Conservation (phyloP, 2,797 vertebrate species). For the Gobio occitaniae region DNA sequence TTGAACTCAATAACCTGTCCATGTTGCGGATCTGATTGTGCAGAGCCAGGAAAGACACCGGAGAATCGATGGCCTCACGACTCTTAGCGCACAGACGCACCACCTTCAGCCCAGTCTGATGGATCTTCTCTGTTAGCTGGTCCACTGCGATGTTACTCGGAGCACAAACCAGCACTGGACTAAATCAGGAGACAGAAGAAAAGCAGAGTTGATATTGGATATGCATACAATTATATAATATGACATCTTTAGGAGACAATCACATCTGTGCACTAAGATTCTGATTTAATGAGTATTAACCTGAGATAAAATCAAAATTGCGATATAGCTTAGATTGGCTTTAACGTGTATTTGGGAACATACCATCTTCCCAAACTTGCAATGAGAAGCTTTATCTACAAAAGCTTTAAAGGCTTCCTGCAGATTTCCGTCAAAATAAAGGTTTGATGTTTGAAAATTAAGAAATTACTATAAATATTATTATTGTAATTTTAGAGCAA, state of each 20-base stretch:
- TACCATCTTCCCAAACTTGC: not conserved
- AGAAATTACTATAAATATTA: no score
- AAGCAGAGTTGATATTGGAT: not conserved
- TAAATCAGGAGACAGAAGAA: constrained; percentile 61
- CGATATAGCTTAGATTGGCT: not conserved
- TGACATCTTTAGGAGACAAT: not conserved
- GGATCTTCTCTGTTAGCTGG: constrained; percentile 98
- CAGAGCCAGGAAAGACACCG: constrained; percentile 95
- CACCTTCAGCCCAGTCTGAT: constrained; percentile 96
- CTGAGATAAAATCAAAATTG: not conserved
- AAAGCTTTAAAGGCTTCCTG: no score
- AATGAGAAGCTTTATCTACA: not conserved
- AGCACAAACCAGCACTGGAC: constrained; percentile 96
- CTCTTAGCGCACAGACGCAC: constrained; percentile 97
- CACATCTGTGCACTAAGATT: not conserved
- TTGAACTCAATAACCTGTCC: constrained; percentile 86
- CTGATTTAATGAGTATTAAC: not conserved
- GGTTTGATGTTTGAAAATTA: no score
- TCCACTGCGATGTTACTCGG: constrained; percentile 99
- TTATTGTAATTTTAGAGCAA: no score
- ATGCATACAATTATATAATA: not conserved
- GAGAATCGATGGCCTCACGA: constrained; percentile 96
- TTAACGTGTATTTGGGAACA: not conserved
- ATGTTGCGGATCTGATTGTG: constrained; percentile 99
- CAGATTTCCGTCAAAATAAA: no score